A percentile compares a stretch with the other conserved stretches of the same genome.
Evolutionary conservation across 2,888 invertebrate genomes (phyloP).

Genomic region (Coleophora deauratella): DNA sequence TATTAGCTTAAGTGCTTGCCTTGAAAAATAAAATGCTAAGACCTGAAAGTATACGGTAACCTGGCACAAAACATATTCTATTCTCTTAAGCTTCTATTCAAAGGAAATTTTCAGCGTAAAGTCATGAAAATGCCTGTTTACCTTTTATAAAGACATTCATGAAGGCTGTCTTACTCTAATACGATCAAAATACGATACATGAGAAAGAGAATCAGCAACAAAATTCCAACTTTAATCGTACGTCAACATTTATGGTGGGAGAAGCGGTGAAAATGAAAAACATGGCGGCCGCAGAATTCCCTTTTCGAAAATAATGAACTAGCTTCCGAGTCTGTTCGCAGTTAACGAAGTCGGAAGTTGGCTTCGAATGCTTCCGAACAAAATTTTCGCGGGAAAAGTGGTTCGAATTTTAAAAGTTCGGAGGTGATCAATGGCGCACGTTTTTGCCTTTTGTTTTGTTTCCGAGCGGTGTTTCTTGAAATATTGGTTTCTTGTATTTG

Average conservation of each 20-base stretch:
- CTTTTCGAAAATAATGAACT: slow-evolving; percentile 65
- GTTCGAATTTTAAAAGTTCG: slow-evolving; percentile 30
- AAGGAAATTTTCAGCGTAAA: too few species aligned
- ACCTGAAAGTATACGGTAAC: too few species aligned
- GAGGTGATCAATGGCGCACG: slow-evolving; percentile 47
- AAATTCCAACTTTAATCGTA: slow-evolving; percentile 47
- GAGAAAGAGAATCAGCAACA: too few species aligned
- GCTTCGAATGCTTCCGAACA: slow-evolving; percentile 43
- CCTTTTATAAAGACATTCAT: too few species aligned
- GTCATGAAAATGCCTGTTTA: too few species aligned
- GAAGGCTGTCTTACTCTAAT: too few species aligned
- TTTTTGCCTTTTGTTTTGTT: slow-evolving; percentile 6
- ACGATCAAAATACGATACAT: too few species aligned
- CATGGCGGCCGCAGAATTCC: slow-evolving; percentile 30
- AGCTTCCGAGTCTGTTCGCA: slow-evolving; percentile 51
- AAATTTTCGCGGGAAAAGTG: slow-evolving; percentile 22
- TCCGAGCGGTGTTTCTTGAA: slow-evolving; percentile 1
- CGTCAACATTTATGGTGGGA: slow-evolving; percentile 41
- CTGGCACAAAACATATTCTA: too few species aligned
- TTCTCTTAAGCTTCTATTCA: too few species aligned
- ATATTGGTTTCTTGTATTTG: not conserved
- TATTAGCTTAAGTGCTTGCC: too few species aligned
- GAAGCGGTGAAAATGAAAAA: slow-evolving; percentile 32
- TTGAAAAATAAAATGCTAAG: too few species aligned
- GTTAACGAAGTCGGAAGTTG: slow-evolving; percentile 47